Percentiles rank a stretch among this genome's conserved stretches.
These are phyloP conservation scores for Apodemia hepburni DNA, from an alignment of 2,888 invertebrate species.

Conservation along the genomic window DNA sequence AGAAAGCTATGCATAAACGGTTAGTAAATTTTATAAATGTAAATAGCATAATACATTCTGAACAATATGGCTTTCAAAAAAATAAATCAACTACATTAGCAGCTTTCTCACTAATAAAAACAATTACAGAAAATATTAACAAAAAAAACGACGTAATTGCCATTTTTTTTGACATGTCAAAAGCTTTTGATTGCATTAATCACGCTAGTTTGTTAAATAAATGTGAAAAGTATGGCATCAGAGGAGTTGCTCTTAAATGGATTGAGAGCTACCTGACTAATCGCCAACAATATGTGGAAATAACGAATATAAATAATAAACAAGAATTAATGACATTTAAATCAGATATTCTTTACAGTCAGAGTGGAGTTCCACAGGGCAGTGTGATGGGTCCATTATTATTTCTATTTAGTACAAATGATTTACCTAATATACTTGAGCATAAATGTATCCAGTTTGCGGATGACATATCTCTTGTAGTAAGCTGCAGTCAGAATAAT, in stretches of 20 bases:
- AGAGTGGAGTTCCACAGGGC: background rate
- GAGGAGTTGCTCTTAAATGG: too few relatives aligned
- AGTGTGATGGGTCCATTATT: background rate
- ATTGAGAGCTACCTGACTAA: too few relatives aligned
- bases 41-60: too few relatives aligned
- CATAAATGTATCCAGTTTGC: background rate
- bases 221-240: background rate
- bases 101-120: background rate
- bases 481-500: background rate
- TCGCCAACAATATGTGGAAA: too few relatives aligned
- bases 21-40: too few relatives aligned
- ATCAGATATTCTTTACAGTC: background rate
- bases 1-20: background rate
- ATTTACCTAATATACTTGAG: background rate
- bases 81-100: background rate
- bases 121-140: background rate
- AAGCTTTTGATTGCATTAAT: background rate
- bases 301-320: background rate
- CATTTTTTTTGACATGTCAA: background rate
- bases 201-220: background rate
- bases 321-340: background rate
- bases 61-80: too few relatives aligned
- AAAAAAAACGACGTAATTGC: background rate
- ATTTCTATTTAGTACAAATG: background rate
- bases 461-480: background rate